Percentiles rank a stretch among this genome's conserved stretches.
Evolutionary conservation across 2,888 invertebrate genomes (phyloP).

Genomic region (Dicranocentrus wangi): DNA sequence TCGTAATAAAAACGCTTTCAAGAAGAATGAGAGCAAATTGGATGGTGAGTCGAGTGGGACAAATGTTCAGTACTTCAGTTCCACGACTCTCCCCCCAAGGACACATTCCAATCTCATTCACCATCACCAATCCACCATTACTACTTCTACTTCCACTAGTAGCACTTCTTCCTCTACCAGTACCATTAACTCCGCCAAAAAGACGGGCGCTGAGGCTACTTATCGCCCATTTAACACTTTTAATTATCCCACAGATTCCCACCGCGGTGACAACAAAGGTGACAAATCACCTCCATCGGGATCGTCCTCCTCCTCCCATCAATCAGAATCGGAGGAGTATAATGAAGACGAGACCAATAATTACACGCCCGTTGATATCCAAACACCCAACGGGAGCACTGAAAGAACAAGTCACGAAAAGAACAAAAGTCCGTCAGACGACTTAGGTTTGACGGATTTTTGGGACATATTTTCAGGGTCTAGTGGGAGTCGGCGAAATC

Average conservation of each 20-base stretch:
- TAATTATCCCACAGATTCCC: constrained; percentile 62
- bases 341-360: constrained; percentile 63
- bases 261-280: constrained; percentile 34
- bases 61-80: constrained; percentile 56
- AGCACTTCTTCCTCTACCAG: constrained; percentile 44
- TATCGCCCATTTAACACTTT: constrained; percentile 55
- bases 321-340: constrained; percentile 62
- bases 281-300: not conserved
- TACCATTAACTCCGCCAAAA: constrained; percentile 47
- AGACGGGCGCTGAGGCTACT: constrained; percentile 55
- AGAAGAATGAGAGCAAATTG: constrained; percentile 51
- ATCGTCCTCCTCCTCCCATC: constrained; percentile 26
- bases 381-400: constrained; percentile 6
- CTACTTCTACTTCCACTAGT: constrained; percentile 24
- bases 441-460: constrained; percentile 69
- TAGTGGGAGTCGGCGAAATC: constrained; percentile 18
- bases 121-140: constrained; percentile 47
- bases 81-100: constrained; percentile 58
- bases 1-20: constrained; percentile 54
- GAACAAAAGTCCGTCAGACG: constrained; percentile 51
- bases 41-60: constrained; percentile 59
- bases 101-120: constrained; percentile 53
- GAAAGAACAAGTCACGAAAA: constrained; percentile 38
- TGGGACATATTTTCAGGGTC: constrained; percentile 71
- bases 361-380: constrained; percentile 68